A percentile compares a stretch with the other conserved stretches of the same genome.
phyloP scores from a whole-genome alignment of 2,113 vertebrate genomes.

The Ahaetulla prasina region DNA sequence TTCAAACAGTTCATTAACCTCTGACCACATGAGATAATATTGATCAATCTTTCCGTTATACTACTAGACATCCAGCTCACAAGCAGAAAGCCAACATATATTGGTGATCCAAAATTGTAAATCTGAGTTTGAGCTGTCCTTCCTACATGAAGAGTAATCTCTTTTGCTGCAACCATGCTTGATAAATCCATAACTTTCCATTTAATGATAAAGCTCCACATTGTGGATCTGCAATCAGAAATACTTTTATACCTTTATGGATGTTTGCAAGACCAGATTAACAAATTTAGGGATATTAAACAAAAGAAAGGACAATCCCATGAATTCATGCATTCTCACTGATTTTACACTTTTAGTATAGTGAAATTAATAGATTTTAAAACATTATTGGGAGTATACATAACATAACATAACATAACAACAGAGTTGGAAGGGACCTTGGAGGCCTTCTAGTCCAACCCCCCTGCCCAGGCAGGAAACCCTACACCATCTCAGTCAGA shows the following conservation, averaged over 20 bases:
- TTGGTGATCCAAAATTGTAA: not conserved
- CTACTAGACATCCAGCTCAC: not conserved
- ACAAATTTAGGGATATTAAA: not conserved
- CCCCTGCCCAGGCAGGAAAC: too few relatives aligned
- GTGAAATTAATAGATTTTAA: not conserved
- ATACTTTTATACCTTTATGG: not conserved
- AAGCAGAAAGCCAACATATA: not conserved
- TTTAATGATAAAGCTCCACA: not conserved
- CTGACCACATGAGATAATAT: not conserved
- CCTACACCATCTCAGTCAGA: too few relatives aligned
- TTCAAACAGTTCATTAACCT: not conserved
- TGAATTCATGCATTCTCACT: not conserved
- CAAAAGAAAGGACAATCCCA: not conserved
- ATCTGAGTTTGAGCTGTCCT: not conserved
- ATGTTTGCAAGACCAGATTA: not conserved
- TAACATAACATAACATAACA: too few relatives aligned
- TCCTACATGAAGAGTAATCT: not conserved
- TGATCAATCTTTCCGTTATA: not conserved
- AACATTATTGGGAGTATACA: not conserved
- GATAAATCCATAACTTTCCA: not conserved
- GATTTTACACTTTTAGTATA: not conserved
- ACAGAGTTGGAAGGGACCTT: too few relatives aligned
- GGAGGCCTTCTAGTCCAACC: too few relatives aligned
- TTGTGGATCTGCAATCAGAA: not conserved
- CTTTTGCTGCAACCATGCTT: not conserved